Evolutionary conservation across 2,113 vertebrate species (phyloP).

Genomic region (Probosciger aterrimus): DNA sequence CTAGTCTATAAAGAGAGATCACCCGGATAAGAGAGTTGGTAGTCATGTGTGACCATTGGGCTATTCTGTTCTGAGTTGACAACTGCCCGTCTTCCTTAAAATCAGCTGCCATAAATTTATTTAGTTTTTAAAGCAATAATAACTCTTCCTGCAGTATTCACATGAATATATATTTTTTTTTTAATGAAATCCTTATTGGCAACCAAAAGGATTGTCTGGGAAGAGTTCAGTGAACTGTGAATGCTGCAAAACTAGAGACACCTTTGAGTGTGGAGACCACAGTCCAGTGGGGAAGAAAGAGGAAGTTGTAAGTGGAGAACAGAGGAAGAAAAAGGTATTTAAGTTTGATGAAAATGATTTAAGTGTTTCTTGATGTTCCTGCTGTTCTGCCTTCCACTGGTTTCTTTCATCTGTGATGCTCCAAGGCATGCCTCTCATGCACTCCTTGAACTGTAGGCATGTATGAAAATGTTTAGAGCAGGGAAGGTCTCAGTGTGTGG

Average conservation of each 20-base stretch:
- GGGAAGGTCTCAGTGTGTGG: background rate
- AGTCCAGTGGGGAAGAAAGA: background rate
- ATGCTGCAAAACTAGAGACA: background rate
- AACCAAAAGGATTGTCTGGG: background rate
- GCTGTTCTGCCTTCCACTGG: background rate
- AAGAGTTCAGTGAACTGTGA: background rate
- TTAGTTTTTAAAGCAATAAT: background rate
- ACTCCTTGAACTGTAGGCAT: background rate
- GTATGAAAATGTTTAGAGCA: background rate
- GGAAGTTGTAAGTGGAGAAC: background rate
- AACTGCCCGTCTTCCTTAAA: background rate
- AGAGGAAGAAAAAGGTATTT: background rate
- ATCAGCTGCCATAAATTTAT: background rate
- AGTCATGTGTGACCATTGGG: background rate
- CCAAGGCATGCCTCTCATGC: accelerated
- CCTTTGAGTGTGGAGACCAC: background rate
- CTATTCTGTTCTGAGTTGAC: background rate
- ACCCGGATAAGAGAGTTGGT: background rate
- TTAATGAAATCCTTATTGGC: background rate
- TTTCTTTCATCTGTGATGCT: background rate
- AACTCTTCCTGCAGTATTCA: background rate
- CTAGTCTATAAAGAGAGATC: background rate
- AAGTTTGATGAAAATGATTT: background rate
- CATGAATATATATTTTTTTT: background rate
- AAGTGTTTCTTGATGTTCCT: background rate